phyloP scores from a whole-genome alignment of 1,140 invertebrate genomes.

The Triops longicaudatus region DNA sequence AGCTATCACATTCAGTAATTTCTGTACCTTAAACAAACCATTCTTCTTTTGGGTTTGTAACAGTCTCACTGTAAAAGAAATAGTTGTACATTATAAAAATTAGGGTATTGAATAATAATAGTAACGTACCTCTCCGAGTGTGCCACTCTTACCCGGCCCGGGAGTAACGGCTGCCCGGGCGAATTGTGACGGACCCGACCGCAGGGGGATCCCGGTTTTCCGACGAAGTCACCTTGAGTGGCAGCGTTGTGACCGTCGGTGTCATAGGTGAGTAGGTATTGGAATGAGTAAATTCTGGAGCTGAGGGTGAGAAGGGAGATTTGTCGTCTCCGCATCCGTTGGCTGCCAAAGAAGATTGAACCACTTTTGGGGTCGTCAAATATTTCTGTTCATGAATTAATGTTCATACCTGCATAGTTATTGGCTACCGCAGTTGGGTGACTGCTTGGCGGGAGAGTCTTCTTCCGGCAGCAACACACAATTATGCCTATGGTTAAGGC shows the following conservation, averaged over 20 bases:
- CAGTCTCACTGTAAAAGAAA: conserved; percentile 46
- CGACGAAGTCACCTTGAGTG: conserved; percentile 45
- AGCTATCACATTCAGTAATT: neutral
- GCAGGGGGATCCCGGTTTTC: conserved; percentile 90
- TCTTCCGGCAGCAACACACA: conserved; percentile 63
- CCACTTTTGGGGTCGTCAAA: conserved; percentile 55
- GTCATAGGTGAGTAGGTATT: conserved; percentile 8
- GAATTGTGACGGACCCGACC: conserved; percentile 60
- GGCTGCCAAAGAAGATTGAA: conserved; percentile 61
- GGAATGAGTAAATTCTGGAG: conserved; percentile 29
- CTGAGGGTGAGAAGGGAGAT: conserved; percentile 47
- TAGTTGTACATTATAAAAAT: conserved; percentile 30
- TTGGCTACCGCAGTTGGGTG: conserved; percentile 18
- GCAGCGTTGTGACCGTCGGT: conserved; percentile 34
- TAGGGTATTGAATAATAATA: neutral
- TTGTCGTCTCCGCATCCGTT: conserved; percentile 47
- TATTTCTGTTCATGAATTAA: conserved; percentile 2
- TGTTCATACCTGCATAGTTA: conserved; percentile 17
- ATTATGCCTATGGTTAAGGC: conserved; percentile 55
- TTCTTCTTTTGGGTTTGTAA: conserved; percentile 53
- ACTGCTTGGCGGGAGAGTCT: conserved; percentile 33
- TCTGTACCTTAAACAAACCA: conserved; percentile 50
- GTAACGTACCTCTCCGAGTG: conserved; percentile 47
- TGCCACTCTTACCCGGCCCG: conserved; percentile 57
- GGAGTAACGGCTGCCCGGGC: conserved; percentile 60